A percentile compares a stretch with the other conserved stretches of the same genome.
Conservation (phyloP, 2,113 vertebrate genomes). For the Phoxinus phoxinus region DNA sequence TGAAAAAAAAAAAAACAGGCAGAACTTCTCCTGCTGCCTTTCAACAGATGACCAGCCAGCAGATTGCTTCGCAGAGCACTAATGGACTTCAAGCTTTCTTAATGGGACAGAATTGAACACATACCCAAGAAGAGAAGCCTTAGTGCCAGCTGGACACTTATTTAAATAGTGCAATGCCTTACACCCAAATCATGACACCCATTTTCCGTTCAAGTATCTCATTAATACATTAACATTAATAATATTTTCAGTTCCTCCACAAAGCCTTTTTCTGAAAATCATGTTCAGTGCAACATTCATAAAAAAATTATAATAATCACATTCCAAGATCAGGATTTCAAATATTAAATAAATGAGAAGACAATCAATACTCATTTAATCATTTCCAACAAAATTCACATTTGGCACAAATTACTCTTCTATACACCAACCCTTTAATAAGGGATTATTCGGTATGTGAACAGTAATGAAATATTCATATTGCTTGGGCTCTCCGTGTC, state of each 20-base stretch:
- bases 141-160: not conserved
- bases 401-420: not conserved
- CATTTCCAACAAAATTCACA: not conserved
- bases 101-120: not conserved
- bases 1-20: not conserved
- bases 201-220: slow-evolving; percentile 20
- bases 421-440: not conserved
- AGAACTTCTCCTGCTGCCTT: not conserved
- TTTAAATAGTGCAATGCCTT: not conserved
- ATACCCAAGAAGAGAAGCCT: not conserved
- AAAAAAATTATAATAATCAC: slow-evolving; percentile 25
- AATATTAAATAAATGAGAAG: slow-evolving; percentile 34
- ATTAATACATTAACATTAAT: not conserved
- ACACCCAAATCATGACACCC: slow-evolving; percentile 5
- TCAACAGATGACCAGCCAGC: not conserved
- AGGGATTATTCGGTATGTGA: slow-evolving; percentile 26
- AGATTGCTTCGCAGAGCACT: not conserved
- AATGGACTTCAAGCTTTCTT: not conserved
- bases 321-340: not conserved
- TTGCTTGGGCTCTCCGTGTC: slow-evolving; percentile 55
- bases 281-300: slow-evolving; percentile 28
- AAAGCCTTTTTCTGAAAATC: slow-evolving; percentile 4
- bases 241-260: not conserved
- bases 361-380: slow-evolving; percentile 22
- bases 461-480: slow-evolving; percentile 26